phyloP scores from a whole-genome alignment of 2,888 invertebrate genomes.

The Cephus rjabovi region DNA sequence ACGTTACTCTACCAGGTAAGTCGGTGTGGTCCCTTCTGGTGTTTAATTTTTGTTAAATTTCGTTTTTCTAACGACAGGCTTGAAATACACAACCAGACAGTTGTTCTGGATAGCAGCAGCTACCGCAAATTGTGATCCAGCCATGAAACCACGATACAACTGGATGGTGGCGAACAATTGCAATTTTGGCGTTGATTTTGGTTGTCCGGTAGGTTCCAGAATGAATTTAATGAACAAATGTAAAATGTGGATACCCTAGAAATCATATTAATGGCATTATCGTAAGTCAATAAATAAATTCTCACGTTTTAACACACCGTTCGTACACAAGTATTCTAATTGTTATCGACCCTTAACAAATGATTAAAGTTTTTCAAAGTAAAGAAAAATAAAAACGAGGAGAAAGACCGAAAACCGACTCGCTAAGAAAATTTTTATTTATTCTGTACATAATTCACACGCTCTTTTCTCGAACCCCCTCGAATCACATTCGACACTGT shows the following conservation, averaged over 20 bases:
- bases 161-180: conserved; percentile 27
- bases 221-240: conserved; percentile 29
- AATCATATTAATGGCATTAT: neutral
- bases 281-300: neutral
- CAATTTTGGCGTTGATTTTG: conserved; percentile 29
- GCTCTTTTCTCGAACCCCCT: neutral
- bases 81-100: conserved; percentile 30
- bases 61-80: conserved; percentile 7
- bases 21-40: neutral
- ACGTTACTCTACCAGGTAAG: conserved; percentile 24
- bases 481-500: neutral
- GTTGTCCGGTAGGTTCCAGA: conserved; percentile 23
- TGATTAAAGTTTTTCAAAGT: neutral
- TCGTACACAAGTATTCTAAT: neutral
- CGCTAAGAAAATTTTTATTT: neutral
- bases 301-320: neutral
- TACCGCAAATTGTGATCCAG: conserved; percentile 28
- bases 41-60: neutral
- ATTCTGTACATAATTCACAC: neutral
- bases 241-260: conserved; percentile 29
- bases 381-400: neutral
- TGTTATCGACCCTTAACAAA: neutral
- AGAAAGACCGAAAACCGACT: neutral
- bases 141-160: conserved; percentile 30
- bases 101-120: conserved; percentile 32